These are phyloP conservation scores for Cariama cristata DNA, from an alignment of 2,113 vertebrate species.

Conservation along the genomic window DNA sequence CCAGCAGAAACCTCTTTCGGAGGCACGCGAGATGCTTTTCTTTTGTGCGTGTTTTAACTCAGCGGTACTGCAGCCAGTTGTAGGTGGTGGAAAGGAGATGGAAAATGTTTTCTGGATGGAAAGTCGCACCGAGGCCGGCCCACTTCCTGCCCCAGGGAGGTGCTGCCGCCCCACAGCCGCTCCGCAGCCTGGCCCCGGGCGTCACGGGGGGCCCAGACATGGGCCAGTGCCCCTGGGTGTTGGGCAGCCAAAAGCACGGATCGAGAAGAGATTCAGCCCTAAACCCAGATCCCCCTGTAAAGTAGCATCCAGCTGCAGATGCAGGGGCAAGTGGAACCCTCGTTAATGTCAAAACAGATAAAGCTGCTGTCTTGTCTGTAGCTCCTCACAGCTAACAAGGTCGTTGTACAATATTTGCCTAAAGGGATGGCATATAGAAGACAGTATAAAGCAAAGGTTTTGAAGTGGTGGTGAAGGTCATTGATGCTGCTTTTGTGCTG, in stretches of 20 bases:
- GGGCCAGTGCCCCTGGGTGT: not conserved
- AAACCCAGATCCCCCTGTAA: not conserved
- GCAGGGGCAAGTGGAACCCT: not conserved
- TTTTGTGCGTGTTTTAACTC: not conserved
- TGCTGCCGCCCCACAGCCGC: not conserved
- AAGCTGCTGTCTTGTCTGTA: not conserved
- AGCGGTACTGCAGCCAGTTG: not conserved
- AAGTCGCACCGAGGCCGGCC: not conserved
- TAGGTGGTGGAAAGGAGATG: not conserved
- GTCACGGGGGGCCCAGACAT: accelerated
- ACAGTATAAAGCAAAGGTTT: not conserved
- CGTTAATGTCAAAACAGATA: not conserved
- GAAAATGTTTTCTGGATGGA: slow-evolving; percentile 58
- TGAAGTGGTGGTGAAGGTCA: not conserved
- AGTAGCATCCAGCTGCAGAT: not conserved
- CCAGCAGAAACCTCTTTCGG: not conserved
- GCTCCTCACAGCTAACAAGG: not conserved
- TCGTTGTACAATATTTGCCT: not conserved
- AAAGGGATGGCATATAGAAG: not conserved
- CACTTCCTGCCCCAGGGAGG: slow-evolving; percentile 20
- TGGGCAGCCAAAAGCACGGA: not conserved
- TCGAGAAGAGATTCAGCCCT: not conserved
- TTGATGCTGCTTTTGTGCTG: not conserved
- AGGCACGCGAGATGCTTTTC: not conserved
- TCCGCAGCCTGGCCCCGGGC: not conserved